A percentile compares a stretch with the other conserved stretches of the same genome.
phyloP scores from a whole-genome alignment of 2,888 invertebrate genomes.

The Abscondita cerata region DNA sequence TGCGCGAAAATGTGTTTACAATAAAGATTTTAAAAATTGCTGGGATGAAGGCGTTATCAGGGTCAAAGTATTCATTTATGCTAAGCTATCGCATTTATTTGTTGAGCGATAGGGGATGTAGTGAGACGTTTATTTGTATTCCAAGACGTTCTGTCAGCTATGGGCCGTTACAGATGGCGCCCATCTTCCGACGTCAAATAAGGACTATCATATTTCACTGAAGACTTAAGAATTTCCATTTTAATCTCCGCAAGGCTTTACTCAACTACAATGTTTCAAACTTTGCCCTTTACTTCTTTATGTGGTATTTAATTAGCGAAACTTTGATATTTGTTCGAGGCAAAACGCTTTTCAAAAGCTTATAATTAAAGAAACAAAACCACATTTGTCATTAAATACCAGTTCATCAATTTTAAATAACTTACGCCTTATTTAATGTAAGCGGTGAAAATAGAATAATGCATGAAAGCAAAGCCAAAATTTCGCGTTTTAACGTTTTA shows the following conservation, averaged over 20 bases:
- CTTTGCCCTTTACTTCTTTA: conserved; percentile 39
- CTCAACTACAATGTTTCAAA: conserved; percentile 43
- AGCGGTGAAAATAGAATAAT: too few relatives aligned
- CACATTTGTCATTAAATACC: too few relatives aligned
- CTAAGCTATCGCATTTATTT: conserved; percentile 37
- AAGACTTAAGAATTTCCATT: conserved; percentile 53
- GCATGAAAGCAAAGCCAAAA: too few relatives aligned
- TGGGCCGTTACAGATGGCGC: conserved; percentile 40
- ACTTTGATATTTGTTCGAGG: conserved; percentile 41
- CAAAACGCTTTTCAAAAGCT: conserved; percentile 12
- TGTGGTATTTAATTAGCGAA: conserved; percentile 45
- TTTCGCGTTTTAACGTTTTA: conserved; percentile 25
- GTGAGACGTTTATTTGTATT: conserved; percentile 39
- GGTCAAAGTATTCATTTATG: conserved; percentile 39
- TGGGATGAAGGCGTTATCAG: conserved; percentile 27
- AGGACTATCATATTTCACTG: conserved; percentile 53
- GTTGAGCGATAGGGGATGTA: conserved; percentile 34
- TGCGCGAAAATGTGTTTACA: conserved; percentile 15
- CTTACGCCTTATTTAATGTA: too few relatives aligned
- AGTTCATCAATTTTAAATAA: too few relatives aligned
- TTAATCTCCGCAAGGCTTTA: conserved; percentile 44
- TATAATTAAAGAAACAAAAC: too few relatives aligned
- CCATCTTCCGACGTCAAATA: conserved; percentile 46
- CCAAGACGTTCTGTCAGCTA: conserved; percentile 36
- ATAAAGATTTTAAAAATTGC: conserved; percentile 31